A percentile compares a stretch with the other conserved stretches of the same genome.
phyloP scores from a whole-genome alignment of 64 coral and sea anemone species.

The Montipora cactus region DNA sequence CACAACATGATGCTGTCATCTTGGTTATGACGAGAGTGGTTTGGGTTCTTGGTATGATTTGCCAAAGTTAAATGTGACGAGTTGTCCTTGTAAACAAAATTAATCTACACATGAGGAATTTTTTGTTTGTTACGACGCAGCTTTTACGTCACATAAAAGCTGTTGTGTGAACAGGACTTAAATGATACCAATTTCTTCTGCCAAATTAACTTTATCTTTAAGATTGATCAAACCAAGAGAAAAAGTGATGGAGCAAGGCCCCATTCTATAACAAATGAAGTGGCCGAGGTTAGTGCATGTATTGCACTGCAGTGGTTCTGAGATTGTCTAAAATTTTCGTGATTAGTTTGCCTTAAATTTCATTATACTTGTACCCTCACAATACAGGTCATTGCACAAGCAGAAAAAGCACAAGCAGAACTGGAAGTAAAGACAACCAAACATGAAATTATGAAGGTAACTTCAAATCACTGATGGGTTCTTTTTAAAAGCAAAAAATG shows the following conservation, averaged over 20 bases:
- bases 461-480: neutral
- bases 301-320: too few species aligned
- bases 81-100: too few species aligned
- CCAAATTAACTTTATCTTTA: neutral
- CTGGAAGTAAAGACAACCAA: conserved; percentile 84
- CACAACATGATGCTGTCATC: too few species aligned
- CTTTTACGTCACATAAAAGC: too few species aligned
- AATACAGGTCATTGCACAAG: conserved; percentile 64
- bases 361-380: neutral
- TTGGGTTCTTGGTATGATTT: too few species aligned
- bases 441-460: conserved; percentile 94
- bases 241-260: conserved; percentile 44
- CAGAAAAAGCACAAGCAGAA: conserved; percentile 82
- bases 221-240: conserved; percentile 78
- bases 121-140: too few species aligned
- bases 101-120: too few species aligned
- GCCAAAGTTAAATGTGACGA: too few species aligned
- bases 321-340: neutral
- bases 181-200: neutral
- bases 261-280: conserved; percentile 55
- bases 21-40: too few species aligned
- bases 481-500: neutral
- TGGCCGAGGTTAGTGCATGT: conserved; percentile 61
- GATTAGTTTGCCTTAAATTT: neutral
- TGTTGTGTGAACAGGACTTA: too few species aligned